Conservation (phyloP, 2,888 invertebrate genomes). For the Alsophila aescularia region DNA sequence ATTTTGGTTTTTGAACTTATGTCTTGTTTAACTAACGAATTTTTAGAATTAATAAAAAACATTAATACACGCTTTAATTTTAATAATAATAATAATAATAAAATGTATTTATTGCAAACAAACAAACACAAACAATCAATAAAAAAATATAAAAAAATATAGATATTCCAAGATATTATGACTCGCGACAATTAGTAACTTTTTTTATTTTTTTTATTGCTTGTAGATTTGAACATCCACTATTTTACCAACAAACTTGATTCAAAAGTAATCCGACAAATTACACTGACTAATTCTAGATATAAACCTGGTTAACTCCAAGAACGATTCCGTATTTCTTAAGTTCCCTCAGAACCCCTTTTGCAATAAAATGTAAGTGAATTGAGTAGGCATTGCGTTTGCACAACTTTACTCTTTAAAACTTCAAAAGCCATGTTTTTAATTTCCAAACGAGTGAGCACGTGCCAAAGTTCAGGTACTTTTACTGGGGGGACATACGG, state of each 20-base stretch:
- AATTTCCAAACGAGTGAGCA: conserved; percentile 73
- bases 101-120: too few species aligned
- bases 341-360: conserved; percentile 24
- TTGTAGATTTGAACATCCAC: too few species aligned
- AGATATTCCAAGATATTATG: too few species aligned
- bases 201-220: too few species aligned
- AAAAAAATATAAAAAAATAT: too few species aligned
- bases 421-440: conserved; percentile 73
- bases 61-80: too few species aligned
- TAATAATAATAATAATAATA: too few species aligned
- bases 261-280: conserved; percentile 18
- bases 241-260: background rate
- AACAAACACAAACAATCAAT: too few species aligned
- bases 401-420: conserved; percentile 67
- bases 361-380: conserved; percentile 48
- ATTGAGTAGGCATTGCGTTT: conserved; percentile 49
- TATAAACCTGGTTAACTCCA: conserved; percentile 21
- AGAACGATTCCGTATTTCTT: conserved; percentile 21
- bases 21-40: too few species aligned
- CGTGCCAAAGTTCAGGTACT: conserved; percentile 56
- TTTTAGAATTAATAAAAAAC: too few species aligned
- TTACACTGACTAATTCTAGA: conserved; percentile 15
- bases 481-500: conserved; percentile 47
- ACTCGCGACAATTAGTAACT: too few species aligned
- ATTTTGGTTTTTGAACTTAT: too few species aligned